Base-by-base conservation (phyloP, 2,113 vertebrate species). In the Plecturocebus donacophilus region DNA sequence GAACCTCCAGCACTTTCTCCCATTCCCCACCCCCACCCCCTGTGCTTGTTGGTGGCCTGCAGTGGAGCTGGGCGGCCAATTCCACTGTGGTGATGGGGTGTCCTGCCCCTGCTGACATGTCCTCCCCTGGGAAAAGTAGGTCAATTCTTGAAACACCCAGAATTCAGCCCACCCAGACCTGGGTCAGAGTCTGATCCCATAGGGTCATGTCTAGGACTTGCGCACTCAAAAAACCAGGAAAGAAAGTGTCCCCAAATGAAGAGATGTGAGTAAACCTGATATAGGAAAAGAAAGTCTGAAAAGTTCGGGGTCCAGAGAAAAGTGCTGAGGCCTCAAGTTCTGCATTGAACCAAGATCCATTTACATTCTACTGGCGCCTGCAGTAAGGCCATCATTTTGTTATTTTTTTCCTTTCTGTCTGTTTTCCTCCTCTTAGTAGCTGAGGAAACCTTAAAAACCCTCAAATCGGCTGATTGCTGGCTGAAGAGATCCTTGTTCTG, bases 381-480 rank as follows among this genome's bases (percentile, higher is more conserved):
- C 56, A 52, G 75, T 10, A 54, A 96, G 73, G 90, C 70, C 75
- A 52, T 86, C 40, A n/a, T 85, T 95, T 79, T 90, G 75, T 92
- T 94, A 30, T 86, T 97, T 87, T 97, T 87, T 92, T 27, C 25
- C 85, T 90, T 45, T 21, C 61, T 90, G 21, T 2, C 61, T 96
- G 54, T 90, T 96, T 93, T 92, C 42, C 47, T 96, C 80, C 90
- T 87, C 73, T 94, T 75, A 64, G 70, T 75, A 68, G 54, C 89
- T 93, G 76, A 91, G 49, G 42, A 85, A 95, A 95, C 70, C 70
- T 92, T 76, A 87, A 96, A 97, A 96, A 84, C 71, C 71, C 81
- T 96, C 84, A 96, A 54, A 68, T 90, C 38, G 38, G 38, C 94
- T 92, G 27, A 94, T 64, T 90, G 80, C 66, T 20, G 1, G 71